A percentile compares a stretch with the other conserved stretches of the same genome.
These are phyloP conservation scores for Heliothis peltigera DNA, from an alignment of 2,888 invertebrate species.

Conservation along the genomic window DNA sequence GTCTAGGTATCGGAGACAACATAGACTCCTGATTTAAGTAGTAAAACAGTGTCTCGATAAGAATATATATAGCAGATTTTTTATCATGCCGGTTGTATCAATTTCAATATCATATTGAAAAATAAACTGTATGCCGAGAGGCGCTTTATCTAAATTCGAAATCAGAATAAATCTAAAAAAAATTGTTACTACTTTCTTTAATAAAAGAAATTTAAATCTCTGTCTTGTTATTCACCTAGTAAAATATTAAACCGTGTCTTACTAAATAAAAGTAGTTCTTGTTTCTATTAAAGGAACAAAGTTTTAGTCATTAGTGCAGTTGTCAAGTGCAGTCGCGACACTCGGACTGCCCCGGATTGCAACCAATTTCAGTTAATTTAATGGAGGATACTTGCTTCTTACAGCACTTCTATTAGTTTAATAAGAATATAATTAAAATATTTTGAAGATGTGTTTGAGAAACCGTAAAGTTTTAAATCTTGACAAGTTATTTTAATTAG, in stretches of 20 bases:
- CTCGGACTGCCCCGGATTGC: slow-evolving; percentile 6
- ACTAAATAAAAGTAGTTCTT: slow-evolving; percentile 11
- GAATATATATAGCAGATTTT: too few relatives aligned
- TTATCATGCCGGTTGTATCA: too few relatives aligned
- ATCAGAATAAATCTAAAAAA: too few relatives aligned
- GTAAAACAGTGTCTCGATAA: too few relatives aligned
- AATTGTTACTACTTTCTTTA: too few relatives aligned
- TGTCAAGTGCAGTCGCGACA: slow-evolving; percentile 32
- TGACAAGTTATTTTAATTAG: too few relatives aligned
- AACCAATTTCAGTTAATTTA: slow-evolving; percentile 40
- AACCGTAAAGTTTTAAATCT: not conserved
- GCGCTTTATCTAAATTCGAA: too few relatives aligned
- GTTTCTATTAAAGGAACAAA: slow-evolving; percentile 26
- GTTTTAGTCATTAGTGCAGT: slow-evolving; percentile 38
- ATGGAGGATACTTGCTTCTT: slow-evolving; percentile 15
- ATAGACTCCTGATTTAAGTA: too few relatives aligned
- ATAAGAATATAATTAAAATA: slow-evolving; percentile 5
- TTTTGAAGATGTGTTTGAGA: too few relatives aligned
- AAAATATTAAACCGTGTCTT: not conserved
- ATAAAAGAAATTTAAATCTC: not conserved
- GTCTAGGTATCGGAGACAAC: too few relatives aligned
- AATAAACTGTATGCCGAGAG: too few relatives aligned
- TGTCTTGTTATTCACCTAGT: not conserved
- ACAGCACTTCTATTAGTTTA: slow-evolving; percentile 10
- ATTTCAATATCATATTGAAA: too few relatives aligned